phyloP scores from a whole-genome alignment of 2,888 invertebrate species.

The Phyto melanocephala region DNA sequence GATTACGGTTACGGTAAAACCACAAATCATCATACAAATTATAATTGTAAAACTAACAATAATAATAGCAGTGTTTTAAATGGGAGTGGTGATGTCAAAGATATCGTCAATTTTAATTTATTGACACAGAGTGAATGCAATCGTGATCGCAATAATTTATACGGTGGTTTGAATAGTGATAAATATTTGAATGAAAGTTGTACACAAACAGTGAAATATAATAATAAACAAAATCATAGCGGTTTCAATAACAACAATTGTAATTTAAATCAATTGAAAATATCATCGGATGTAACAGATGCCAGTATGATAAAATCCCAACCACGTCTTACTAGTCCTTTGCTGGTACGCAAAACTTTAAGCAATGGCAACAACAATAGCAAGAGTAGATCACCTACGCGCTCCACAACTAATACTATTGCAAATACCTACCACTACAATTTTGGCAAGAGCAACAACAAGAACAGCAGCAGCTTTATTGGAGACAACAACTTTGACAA shows the following conservation, averaged over 20 bases:
- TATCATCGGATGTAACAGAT: constrained; percentile 61
- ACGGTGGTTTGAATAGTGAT: constrained; percentile 40
- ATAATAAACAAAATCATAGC: constrained; percentile 9
- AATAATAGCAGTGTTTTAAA: constrained; percentile 47
- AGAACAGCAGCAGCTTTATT: constrained; percentile 40
- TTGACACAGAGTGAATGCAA: constrained; percentile 49
- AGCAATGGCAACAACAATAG: constrained; percentile 66
- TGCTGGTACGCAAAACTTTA: constrained; percentile 88
- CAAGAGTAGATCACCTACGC: constrained; percentile 61
- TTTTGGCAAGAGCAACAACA: constrained; percentile 62
- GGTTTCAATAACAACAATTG: constrained; percentile 54
- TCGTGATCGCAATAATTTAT: constrained; percentile 50
- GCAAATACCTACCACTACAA: constrained; percentile 73
- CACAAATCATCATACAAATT: constrained; percentile 28
- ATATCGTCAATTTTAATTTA: constrained; percentile 54
- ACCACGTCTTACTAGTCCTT: constrained; percentile 89
- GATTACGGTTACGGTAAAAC: constrained; percentile 61
- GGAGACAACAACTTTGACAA: constrained; percentile 65
- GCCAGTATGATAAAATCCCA: constrained; percentile 83
- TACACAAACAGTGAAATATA: constrained; percentile 58
- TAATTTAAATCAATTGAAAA: constrained; percentile 35
- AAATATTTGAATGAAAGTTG: constrained; percentile 49
- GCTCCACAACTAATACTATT: constrained; percentile 70
- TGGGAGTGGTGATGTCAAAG: constrained; percentile 52
- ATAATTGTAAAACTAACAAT: not conserved